Base-by-base conservation (phyloP, 2,888 invertebrate genomes). In the Spisula solida region DNA sequence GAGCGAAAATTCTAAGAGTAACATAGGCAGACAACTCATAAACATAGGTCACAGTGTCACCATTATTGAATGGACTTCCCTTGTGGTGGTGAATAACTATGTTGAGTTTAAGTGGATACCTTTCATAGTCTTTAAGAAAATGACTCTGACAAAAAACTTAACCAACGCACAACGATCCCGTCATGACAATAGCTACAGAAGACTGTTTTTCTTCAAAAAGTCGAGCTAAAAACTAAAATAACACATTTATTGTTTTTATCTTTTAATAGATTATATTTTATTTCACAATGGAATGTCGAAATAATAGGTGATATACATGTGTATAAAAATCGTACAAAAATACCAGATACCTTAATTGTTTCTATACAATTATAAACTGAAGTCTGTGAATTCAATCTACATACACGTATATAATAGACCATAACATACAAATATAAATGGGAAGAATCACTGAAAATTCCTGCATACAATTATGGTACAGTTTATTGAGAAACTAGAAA, bases 191-290 rank as follows among this genome's bases (percentile, higher is more conserved):
- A n/a, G n/a, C n/a, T n/a, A n/a, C n/a, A n/a, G n/a, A n/a, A n/a
- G n/a, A n/a, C n/a, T n/a, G n/a, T n/a, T n/a, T n/a, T n/a, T n/a
- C n/a, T n/a, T n/a, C n/a, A n/a, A n/a, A n/a, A n/a, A n/a, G n/a
- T n/a, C 41, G 2, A 2, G 8, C 41, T 25, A 66, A 66, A 66
- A 8, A 60, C 20, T 2, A 12, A 66, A 4, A 25, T 10, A 66
- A 25, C 60, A 25, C 12, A 25, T n/a, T 66, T 12, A 5, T n/a
- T 66, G 60, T n/a, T 66, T 66, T 25, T 66, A 66, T n/a, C 60
- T 66, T 75, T 75, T 75, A 75, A 34, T 75, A 34, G 75, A 34
- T 75, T 75, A 75, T 75, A 75, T 75, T 75, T 75, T 18, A 75
- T 75, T 75, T 75, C n/a, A 34, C 29, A 75, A 34, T 75, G 75